Conservation (phyloP, 2,113 vertebrate genomes). For the Pseudorhombus dupliciocellatus region DNA sequence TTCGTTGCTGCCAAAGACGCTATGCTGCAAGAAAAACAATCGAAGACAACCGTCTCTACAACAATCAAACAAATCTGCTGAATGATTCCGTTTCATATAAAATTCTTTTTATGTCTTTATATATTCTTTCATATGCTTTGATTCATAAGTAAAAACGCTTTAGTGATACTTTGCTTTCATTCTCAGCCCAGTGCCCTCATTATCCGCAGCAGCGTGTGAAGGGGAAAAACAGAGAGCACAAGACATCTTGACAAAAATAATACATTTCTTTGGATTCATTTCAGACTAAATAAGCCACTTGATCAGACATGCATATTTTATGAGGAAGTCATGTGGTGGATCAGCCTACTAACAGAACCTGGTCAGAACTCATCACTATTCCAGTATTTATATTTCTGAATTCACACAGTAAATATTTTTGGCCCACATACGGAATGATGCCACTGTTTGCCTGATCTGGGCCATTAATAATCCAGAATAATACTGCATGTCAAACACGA, state of each 20-base stretch:
- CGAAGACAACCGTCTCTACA: conserved; percentile 17
- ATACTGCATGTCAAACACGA: too few relatives aligned
- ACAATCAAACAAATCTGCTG: conserved; percentile 51
- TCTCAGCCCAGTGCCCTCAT: conserved; percentile 55
- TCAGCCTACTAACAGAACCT: conserved; percentile 1
- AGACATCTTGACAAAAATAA: conserved; percentile 34
- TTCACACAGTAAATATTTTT: background rate
- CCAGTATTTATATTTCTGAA: background rate
- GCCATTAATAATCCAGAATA: too few relatives aligned
- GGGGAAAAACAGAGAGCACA: background rate
- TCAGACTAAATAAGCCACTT: conserved; percentile 43
- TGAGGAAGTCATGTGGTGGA: conserved; percentile 1
- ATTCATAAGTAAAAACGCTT: conserved; percentile 65
- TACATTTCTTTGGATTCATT: conserved; percentile 33
- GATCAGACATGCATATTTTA: conserved; percentile 58
- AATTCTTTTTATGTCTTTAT: conserved; percentile 54
- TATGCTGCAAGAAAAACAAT: conserved; percentile 32
- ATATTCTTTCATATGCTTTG: conserved; percentile 43
- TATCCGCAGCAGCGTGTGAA: conserved; percentile 40
- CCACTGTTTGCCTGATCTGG: too few relatives aligned
- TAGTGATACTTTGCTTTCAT: conserved; percentile 50
- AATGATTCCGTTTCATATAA: conserved; percentile 63
- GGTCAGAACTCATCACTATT: background rate
- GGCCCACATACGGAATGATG: too few relatives aligned
- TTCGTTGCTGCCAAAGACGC: background rate